Evolutionary conservation across 2,888 invertebrate species (phyloP).

Genomic region (Melinaea marsaeus): DNA sequence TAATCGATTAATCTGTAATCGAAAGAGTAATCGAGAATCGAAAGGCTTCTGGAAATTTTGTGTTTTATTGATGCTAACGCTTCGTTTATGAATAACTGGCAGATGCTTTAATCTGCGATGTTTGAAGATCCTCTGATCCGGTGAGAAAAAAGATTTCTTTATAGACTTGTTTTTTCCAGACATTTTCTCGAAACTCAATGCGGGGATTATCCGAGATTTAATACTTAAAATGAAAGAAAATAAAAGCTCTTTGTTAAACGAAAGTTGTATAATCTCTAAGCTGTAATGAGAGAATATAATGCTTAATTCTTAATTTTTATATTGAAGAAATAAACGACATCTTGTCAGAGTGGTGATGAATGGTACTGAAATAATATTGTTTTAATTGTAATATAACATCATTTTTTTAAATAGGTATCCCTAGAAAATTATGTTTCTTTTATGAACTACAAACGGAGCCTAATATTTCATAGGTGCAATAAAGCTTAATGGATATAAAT

Average conservation of each 20-base stretch:
- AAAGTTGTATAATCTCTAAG: background rate
- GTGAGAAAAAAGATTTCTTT: constrained; percentile 10
- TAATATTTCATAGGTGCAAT: no score
- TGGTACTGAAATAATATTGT: no score
- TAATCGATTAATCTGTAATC: constrained; percentile 42
- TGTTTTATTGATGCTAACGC: background rate
- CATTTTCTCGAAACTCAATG: constrained; percentile 10
- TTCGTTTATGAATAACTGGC: no score
- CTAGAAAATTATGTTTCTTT: no score
- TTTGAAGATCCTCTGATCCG: constrained; percentile 15
- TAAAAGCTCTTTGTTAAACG: background rate
- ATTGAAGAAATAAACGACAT: no score
- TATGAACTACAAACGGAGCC: no score
- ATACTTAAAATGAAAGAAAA: constrained; percentile 9
- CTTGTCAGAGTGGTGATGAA: no score
- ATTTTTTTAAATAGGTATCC: no score
- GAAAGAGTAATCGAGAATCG: constrained; percentile 33
- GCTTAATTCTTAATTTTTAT: no score
- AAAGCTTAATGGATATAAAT: no score
- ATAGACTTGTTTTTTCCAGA: constrained; percentile 6
- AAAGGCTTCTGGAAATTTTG: constrained; percentile 26
- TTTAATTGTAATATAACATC: no score
- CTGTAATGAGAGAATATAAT: no score
- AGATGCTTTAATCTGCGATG: background rate
- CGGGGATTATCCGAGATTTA: constrained; percentile 11